phyloP scores from a whole-genome alignment of 2,113 vertebrate species.

The Lepidiolamprologus cunningtoni region DNA sequence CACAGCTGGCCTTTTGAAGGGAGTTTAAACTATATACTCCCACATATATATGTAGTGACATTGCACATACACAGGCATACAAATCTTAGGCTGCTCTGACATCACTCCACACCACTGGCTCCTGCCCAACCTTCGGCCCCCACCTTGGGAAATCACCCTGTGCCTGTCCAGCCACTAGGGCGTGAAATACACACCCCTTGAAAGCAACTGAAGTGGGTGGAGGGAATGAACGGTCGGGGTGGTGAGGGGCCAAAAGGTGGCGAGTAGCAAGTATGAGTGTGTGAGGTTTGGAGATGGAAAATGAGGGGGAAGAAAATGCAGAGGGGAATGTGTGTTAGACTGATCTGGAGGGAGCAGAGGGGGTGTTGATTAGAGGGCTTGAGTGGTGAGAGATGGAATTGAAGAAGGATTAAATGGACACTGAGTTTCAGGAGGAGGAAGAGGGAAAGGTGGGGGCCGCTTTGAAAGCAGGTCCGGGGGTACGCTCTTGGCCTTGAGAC shows the following conservation, averaged over 20 bases:
- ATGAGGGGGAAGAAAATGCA: constrained; percentile 27
- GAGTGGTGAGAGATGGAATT: constrained; percentile 55
- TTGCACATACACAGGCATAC: constrained; percentile 11
- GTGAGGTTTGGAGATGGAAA: constrained; percentile 34
- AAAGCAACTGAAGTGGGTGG: constrained; percentile 37
- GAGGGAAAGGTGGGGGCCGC: neutral
- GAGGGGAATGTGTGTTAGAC: neutral
- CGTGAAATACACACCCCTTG: constrained; percentile 61
- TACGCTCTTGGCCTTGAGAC: constrained; percentile 58
- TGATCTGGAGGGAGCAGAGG: constrained; percentile 3
- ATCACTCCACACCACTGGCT: constrained; percentile 59
- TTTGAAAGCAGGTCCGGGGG: constrained; percentile 42
- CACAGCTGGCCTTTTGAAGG: constrained; percentile 59
- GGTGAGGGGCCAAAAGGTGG: constrained; percentile 24
- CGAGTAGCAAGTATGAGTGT: constrained; percentile 25
- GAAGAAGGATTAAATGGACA: constrained; percentile 64
- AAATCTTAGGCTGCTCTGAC: constrained; percentile 35
- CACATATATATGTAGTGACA: constrained; percentile 29
- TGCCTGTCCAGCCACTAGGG: constrained; percentile 55
- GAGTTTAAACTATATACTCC: constrained; percentile 36
- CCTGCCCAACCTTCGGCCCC: constrained; percentile 43
- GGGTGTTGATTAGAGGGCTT: constrained; percentile 43
- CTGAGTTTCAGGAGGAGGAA: constrained; percentile 24
- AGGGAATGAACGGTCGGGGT: neutral
- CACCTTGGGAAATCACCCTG: constrained; percentile 66